Conservation (phyloP, 2,113 vertebrate species). For the Lathamus discolor region DNA sequence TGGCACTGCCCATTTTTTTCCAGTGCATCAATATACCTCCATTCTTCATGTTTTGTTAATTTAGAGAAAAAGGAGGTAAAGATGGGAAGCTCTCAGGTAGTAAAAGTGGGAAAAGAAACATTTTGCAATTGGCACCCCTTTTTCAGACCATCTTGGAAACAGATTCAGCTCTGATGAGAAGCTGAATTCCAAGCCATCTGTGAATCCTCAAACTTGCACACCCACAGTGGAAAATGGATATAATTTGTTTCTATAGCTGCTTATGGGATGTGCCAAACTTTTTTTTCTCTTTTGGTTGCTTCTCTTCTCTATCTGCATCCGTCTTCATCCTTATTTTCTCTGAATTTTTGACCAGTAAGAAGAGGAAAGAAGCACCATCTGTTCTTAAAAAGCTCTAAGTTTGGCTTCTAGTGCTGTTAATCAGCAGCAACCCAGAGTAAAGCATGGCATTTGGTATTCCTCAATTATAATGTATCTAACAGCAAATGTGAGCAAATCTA, state of each 20-base stretch:
- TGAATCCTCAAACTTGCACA: conserved; percentile 62
- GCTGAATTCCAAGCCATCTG: conserved; percentile 62
- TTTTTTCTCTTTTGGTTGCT: conserved; percentile 22
- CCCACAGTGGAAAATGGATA: conserved; percentile 62
- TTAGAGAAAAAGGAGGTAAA: neutral
- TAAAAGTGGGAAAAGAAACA: neutral
- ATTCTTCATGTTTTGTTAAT: neutral
- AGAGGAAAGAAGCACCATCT: conserved; percentile 62
- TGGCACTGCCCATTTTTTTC: neutral
- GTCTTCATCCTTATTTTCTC: conserved; percentile 55
- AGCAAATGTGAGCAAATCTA: conserved; percentile 12
- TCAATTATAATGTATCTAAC: neutral
- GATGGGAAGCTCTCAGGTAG: neutral
- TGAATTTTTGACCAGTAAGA: conserved; percentile 58
- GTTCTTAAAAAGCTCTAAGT: conserved; percentile 58
- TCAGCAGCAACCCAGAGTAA: conserved; percentile 34
- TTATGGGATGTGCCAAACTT: conserved; percentile 42
- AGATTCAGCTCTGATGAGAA: conserved; percentile 12
- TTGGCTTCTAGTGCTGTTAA: conserved; percentile 40
- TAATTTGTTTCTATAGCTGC: conserved; percentile 64
- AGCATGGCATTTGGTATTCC: conserved; percentile 17
- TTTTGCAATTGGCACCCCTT: neutral
- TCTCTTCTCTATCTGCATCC: conserved; percentile 24
- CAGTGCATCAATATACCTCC: neutral
- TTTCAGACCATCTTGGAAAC: conserved; percentile 33